A percentile compares a stretch with the other conserved stretches of the same genome.
These are phyloP conservation scores for Watsonalla binaria DNA, from an alignment of 2,888 invertebrate species.

Conservation along the genomic window DNA sequence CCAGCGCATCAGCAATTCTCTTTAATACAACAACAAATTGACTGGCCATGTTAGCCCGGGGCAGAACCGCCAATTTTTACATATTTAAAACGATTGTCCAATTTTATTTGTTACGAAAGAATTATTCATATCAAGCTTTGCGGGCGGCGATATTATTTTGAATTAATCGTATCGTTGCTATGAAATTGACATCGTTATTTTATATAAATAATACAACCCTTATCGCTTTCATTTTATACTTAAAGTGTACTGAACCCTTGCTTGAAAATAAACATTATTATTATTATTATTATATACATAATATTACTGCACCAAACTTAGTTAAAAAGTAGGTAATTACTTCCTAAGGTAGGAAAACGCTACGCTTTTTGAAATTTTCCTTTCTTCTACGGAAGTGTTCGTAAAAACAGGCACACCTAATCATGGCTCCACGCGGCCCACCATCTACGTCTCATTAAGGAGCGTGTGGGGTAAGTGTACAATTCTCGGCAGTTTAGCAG, in stretches of 20 bases:
- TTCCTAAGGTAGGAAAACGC: no score
- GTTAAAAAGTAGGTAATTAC: no score
- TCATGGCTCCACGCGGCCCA: conserved; percentile 35
- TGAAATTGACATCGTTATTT: no score
- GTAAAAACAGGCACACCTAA: conserved; percentile 26
- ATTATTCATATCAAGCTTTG: neutral
- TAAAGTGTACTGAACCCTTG: no score
- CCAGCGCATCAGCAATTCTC: neutral
- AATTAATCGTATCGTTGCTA: no score
- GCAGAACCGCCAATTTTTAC: neutral
- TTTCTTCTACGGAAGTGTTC: no score
- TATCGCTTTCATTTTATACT: no score
- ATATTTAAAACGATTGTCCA: neutral
- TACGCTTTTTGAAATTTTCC: no score
- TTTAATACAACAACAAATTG: neutral
- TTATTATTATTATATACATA: no score
- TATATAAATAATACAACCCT: no score
- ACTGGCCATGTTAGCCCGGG: neutral
- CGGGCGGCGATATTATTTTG: neutral
- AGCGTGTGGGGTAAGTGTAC: conserved; percentile 36
- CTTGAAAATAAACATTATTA: no score
- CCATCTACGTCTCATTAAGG: conserved; percentile 47
- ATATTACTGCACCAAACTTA: no score
- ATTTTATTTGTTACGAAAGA: neutral
- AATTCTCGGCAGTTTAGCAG: conserved; percentile 57